phyloP scores from a whole-genome alignment of 2,113 vertebrate genomes.

The Hypomesus transpacificus region DNA sequence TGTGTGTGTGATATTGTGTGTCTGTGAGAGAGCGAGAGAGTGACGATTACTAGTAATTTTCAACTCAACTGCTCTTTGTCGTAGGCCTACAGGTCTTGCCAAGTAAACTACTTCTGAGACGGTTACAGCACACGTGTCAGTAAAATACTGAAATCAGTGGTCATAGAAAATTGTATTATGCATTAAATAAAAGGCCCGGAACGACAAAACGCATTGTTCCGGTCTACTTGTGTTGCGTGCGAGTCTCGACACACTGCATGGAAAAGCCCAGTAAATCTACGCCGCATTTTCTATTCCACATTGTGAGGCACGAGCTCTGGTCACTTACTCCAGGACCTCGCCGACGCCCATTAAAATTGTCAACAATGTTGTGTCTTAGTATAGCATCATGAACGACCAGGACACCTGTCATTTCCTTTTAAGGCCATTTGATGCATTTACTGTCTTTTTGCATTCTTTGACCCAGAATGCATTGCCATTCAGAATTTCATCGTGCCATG shows the following conservation, averaged over 20 bases:
- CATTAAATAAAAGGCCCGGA: conserved; percentile 56
- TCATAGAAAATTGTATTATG: conserved; percentile 51
- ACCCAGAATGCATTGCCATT: conserved; percentile 42
- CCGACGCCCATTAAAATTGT: conserved; percentile 63
- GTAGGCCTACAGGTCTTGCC: too few relatives aligned
- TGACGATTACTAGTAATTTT: background rate
- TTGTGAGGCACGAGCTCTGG: conserved; percentile 1
- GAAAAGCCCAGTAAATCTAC: conserved; percentile 16
- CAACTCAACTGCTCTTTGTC: too few relatives aligned
- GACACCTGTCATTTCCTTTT: conserved; percentile 33
- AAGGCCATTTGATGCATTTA: conserved; percentile 43
- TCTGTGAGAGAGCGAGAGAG: background rate
- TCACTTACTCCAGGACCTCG: conserved; percentile 32
- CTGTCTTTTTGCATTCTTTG: conserved; percentile 29
- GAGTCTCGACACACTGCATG: conserved; percentile 45
- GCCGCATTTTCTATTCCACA: conserved; percentile 19
- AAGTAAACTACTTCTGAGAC: background rate
- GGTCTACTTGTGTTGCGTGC: conserved; percentile 61
- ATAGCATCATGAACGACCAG: conserved; percentile 9
- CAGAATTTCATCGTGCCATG: conserved; percentile 26
- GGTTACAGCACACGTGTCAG: conserved; percentile 8
- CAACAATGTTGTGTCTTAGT: conserved; percentile 36
- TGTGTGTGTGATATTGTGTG: background rate
- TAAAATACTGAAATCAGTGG: conserved; percentile 23
- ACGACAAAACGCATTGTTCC: conserved; percentile 65